phyloP scores from a whole-genome alignment of 2,888 invertebrate genomes.

The Cephonodes hylas region DNA sequence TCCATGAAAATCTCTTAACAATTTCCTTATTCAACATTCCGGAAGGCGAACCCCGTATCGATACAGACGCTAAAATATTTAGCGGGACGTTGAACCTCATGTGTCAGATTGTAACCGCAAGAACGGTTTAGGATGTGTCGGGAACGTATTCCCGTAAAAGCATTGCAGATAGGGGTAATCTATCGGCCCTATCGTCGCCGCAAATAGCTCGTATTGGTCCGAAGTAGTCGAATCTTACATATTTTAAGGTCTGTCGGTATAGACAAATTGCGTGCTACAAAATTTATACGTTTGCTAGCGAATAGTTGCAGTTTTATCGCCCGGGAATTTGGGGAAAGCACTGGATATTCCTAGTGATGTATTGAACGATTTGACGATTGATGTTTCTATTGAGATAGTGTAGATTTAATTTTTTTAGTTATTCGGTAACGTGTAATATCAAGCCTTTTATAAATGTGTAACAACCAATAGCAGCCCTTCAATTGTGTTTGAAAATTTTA shows the following conservation, averaged over 20 bases:
- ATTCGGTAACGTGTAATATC: no score
- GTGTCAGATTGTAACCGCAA: slow-evolving; percentile 23
- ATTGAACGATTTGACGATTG: no score
- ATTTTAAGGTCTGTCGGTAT: not conserved
- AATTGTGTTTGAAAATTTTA: no score
- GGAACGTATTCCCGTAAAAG: slow-evolving; percentile 24
- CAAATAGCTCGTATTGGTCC: slow-evolving; percentile 16
- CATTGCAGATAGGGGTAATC: slow-evolving; percentile 36
- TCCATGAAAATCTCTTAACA: not conserved
- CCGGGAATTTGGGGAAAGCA: no score
- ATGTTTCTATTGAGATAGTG: no score
- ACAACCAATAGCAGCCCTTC: no score
- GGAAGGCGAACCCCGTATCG: not conserved
- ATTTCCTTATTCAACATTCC: not conserved
- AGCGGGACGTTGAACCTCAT: slow-evolving; percentile 13
- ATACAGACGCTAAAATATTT: not conserved
- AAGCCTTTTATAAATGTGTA: no score
- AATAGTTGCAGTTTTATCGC: no score
- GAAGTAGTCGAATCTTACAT: not conserved
- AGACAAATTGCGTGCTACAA: no score
- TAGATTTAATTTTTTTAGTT: no score
- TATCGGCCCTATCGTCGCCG: slow-evolving; percentile 22
- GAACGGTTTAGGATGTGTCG: slow-evolving; percentile 15
- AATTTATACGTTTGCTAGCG: no score
- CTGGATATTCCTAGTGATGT: no score